Percentiles rank a stretch among this genome's conserved stretches.
phyloP scores from a whole-genome alignment of 1,140 invertebrate genomes.

The Aethina tumida region DNA sequence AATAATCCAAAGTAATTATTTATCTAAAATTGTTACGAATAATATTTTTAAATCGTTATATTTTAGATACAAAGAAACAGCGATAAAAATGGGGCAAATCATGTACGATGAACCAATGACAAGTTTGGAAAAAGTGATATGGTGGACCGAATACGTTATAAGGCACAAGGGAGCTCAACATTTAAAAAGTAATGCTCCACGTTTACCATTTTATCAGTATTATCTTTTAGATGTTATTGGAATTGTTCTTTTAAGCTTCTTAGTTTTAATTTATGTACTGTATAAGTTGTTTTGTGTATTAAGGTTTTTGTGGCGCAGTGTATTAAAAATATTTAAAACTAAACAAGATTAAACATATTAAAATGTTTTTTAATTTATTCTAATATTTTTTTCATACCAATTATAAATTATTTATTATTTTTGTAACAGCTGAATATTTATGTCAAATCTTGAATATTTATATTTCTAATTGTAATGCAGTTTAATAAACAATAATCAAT shows the following conservation, averaged over 20 bases:
- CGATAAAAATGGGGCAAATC: not conserved
- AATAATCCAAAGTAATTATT: no score
- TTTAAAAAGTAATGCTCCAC: constrained; percentile 27
- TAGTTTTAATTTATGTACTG: not conserved
- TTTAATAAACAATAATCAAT: no score
- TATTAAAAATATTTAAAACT: no score
- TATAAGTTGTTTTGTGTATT: no score
- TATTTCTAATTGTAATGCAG: no score
- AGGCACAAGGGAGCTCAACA: constrained; percentile 37
- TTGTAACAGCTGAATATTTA: no score
- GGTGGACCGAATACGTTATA: constrained; percentile 45
- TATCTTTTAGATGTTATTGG: constrained; percentile 32
- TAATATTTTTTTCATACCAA: no score
- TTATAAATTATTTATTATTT: no score
- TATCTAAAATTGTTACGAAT: not conserved
- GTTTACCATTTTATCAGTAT: constrained; percentile 33
- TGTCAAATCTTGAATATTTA: no score
- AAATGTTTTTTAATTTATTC: no score
- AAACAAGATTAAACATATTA: no score
- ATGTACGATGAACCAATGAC: constrained; percentile 32
- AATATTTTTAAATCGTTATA: not conserved
- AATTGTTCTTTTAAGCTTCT: not conserved
- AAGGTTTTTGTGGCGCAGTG: no score
- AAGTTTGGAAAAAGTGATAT: constrained; percentile 34
- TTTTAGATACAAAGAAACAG: constrained; percentile 3